These are phyloP conservation scores for Laterallus jamaicensis DNA, from an alignment of 2,113 vertebrate species.

Conservation along the genomic window DNA sequence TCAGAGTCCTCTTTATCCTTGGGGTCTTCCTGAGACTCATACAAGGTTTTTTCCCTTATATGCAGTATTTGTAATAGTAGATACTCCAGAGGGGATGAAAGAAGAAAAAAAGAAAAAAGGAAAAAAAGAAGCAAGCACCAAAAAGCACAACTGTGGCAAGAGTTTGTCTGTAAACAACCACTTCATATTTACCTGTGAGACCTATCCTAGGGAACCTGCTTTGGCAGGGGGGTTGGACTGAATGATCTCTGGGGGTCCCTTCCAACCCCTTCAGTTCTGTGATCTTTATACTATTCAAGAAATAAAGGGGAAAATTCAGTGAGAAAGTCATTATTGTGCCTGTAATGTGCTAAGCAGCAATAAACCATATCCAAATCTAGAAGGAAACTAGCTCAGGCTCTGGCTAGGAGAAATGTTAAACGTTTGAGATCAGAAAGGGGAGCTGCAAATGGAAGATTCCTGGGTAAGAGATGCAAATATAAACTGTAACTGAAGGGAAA, in stretches of 20 bases:
- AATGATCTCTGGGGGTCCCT: too few species aligned
- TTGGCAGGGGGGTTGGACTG: too few species aligned
- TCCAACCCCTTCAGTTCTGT: too few species aligned
- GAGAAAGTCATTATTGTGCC: not conserved
- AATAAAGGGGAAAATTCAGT: not conserved
- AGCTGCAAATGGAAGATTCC: not conserved
- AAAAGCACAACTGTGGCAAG: not conserved
- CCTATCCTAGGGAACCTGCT: too few species aligned
- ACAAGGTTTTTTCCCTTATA: not conserved
- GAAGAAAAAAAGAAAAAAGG: not conserved
- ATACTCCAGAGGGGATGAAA: accelerated
- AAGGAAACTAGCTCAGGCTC: not conserved
- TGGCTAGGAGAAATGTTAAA: not conserved
- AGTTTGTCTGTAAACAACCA: not conserved
- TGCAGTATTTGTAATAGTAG: not conserved
- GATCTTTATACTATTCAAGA: not conserved
- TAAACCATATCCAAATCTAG: not conserved
- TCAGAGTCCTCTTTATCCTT: not conserved
- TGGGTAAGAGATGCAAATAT: not conserved
- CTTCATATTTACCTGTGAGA: not conserved
- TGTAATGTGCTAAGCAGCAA: not conserved
- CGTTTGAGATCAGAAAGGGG: not conserved
- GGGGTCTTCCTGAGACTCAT: not conserved
- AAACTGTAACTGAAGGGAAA: not conserved
- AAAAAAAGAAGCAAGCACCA: not conserved